Percentiles rank a stretch among this genome's conserved stretches.
Evolutionary conservation across 2,113 vertebrate species (phyloP).

Genomic region (Phalacrocorax carbo): DNA sequence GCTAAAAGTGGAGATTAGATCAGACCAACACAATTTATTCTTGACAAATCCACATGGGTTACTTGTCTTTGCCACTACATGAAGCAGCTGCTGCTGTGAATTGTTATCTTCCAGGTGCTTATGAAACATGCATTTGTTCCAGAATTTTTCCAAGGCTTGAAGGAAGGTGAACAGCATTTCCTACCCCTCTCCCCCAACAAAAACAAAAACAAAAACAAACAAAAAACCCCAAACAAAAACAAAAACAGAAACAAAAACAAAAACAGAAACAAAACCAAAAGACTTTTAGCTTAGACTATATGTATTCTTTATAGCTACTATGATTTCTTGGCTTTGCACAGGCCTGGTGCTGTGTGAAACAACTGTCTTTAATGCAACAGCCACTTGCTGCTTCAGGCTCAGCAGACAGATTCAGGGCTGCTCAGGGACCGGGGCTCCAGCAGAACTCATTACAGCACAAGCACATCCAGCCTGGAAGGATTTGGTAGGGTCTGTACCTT

Average conservation of each 20-base stretch:
- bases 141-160: neutral
- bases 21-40: constrained; percentile 25
- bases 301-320: neutral
- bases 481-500: neutral
- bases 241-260: neutral
- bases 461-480: neutral
- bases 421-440: neutral
- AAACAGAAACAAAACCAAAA: no score
- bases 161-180: neutral
- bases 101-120: neutral
- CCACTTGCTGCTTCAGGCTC: neutral
- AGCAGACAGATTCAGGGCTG: neutral
- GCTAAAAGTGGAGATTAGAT: constrained; percentile 23
- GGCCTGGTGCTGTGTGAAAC: neutral
- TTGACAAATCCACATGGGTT: neutral
- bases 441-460: neutral
- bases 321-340: neutral
- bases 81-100: neutral
- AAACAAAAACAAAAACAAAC: neutral
- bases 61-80: neutral
- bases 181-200: neutral
- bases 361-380: neutral
- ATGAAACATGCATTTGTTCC: neutral
- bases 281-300: neutral
- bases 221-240: neutral